Evolutionary conservation across 2,888 invertebrate species (phyloP).

Genomic region (Lithophane leautieri): DNA sequence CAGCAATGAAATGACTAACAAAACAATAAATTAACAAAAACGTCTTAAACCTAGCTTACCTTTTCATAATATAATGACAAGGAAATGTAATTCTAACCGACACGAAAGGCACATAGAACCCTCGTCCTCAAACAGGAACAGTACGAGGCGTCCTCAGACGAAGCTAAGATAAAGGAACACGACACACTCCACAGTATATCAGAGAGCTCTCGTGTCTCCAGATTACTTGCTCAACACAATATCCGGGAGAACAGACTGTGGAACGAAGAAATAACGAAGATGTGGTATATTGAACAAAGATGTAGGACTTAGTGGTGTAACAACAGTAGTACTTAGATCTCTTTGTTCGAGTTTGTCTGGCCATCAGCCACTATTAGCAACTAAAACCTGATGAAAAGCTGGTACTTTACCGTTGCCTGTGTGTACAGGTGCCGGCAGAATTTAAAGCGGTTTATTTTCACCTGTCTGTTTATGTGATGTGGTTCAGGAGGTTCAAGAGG

Average conservation of each 20-base stretch:
- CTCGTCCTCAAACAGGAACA: slow-evolving; percentile 5
- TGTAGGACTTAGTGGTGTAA: neutral
- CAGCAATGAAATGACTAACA: neutral
- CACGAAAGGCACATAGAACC: slow-evolving; percentile 36
- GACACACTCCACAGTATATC: slow-evolving; percentile 32
- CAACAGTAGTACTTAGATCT: neutral
- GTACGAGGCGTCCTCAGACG: slow-evolving; percentile 8
- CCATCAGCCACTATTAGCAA: neutral
- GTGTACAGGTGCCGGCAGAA: neutral
- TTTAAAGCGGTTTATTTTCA: neutral
- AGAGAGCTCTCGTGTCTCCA: slow-evolving; percentile 45
- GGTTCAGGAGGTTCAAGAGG: too few relatives aligned
- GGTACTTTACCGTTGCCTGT: neutral
- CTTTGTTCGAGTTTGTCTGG: neutral
- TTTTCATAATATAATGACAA: neutral
- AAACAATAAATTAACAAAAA: neutral
- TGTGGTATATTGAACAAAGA: slow-evolving; percentile 8
- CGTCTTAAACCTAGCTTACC: neutral
- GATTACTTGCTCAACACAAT: slow-evolving; percentile 72
- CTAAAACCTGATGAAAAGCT: neutral
- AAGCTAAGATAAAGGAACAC: slow-evolving; percentile 39
- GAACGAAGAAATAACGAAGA: slow-evolving; percentile 6
- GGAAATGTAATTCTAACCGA: slow-evolving; percentile 25
- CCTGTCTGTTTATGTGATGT: neutral
- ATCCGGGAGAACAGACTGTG: slow-evolving; percentile 54